These are phyloP conservation scores for Dyspetes luteomarginatus DNA, from an alignment of 2,888 invertebrate genomes.

Conservation along the genomic window DNA sequence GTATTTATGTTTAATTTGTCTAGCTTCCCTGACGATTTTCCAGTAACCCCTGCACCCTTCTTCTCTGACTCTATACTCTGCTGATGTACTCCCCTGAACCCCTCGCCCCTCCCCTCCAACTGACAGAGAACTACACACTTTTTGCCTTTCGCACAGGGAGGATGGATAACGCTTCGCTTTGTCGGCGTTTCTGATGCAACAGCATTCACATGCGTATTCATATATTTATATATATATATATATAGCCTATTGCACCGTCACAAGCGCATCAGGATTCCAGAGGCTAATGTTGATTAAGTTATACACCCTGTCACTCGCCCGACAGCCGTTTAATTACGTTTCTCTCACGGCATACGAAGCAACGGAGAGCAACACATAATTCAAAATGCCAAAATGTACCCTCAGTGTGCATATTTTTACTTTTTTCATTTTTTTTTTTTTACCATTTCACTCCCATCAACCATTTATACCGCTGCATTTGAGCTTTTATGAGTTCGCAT, in stretches of 20 bases:
- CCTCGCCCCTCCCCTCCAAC: slow-evolving; percentile 1
- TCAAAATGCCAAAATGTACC: slow-evolving; percentile 18
- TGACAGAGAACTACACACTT: slow-evolving; percentile 8
- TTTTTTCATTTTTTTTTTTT: slow-evolving; percentile 4
- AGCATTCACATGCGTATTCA: not conserved
- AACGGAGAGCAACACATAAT: slow-evolving; percentile 17
- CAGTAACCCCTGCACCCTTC: not conserved
- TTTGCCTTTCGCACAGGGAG: slow-evolving; percentile 41
- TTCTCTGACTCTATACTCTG: slow-evolving; percentile 3
- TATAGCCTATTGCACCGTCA: slow-evolving; percentile 10
- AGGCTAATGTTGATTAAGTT: slow-evolving; percentile 74
- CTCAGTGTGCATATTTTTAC: slow-evolving; percentile 31
- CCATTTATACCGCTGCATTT: slow-evolving; percentile 7
- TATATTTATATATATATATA: slow-evolving; percentile 11
- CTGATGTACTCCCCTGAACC: slow-evolving; percentile 15
- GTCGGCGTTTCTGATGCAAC: slow-evolving; percentile 41
- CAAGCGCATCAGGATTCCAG: slow-evolving; percentile 66
- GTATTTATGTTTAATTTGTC: slow-evolving; percentile 72
- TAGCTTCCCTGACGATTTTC: slow-evolving; percentile 35
- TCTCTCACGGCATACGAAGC: slow-evolving; percentile 60
- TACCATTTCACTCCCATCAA: not conserved
- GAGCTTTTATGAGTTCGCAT: slow-evolving; percentile 7
- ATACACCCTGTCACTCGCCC: slow-evolving; percentile 67
- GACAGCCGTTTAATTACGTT: slow-evolving; percentile 70
- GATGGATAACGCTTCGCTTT: slow-evolving; percentile 61